Base-by-base conservation (phyloP, 2,113 vertebrate species). In the Psammodynastes pulverulentus region DNA sequence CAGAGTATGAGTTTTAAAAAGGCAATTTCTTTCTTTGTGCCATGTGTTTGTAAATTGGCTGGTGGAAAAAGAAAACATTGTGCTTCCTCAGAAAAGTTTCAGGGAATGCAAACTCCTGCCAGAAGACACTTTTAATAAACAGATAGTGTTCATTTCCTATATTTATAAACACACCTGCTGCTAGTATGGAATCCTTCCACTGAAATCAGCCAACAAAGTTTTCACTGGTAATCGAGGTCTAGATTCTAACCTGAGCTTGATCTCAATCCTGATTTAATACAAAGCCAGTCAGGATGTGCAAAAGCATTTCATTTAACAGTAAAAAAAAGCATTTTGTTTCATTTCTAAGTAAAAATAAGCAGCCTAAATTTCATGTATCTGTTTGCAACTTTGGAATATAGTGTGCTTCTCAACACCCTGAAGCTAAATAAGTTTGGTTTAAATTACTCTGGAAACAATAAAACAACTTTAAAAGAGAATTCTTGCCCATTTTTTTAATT, bases 101-200 rank as follows among this genome's bases (percentile, higher is more conserved):
- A 96, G 94, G 90, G 90, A 92, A 94, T 90, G 94, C 84, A 24
- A 85, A 90, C 0, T 52, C 88, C 93, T 62, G 53, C 89, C 92
- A 88, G 48, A 95, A 94, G 52, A 45, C 93, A 95, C 91, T 94
- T 92, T 93, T 94, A 56, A 52, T 15, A 58, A 12, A 89, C 95
- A 96, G 96, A 93, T 94, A 93, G 93, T 0, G 39, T 93, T 95
- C 79, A 1, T 93, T 96, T 97, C 96, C 92, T 43, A 89, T 91
- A 94, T 95, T 95, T 94, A 93, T 24, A 94, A 94, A 96, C 96
- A 97, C 97, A 96, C 97, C 97, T 96, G 97, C 96, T 97, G 93
- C 94, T 62, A 92, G 94, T 88, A 26, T 48, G 84, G 94, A 95
- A 92, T 93, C 91, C 62, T 95, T 96, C 96, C 96, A 92, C 72